These are phyloP conservation scores for Epinephelus malabaricus DNA, from an alignment of 2,797 vertebrate species.

Conservation along the genomic window DNA sequence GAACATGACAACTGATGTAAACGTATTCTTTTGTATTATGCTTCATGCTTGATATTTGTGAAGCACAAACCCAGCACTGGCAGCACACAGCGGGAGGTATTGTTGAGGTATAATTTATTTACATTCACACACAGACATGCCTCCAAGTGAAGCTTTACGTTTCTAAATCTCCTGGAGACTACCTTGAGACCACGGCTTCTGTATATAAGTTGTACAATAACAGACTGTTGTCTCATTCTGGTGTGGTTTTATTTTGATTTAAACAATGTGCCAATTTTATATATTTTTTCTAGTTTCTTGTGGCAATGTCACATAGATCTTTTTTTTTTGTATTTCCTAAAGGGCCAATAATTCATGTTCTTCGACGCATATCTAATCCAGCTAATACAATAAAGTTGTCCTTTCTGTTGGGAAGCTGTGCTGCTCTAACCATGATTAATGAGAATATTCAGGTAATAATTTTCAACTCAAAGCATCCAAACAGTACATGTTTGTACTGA, in stretches of 20 bases:
- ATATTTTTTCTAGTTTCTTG: conserved; percentile 65
- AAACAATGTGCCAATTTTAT: conserved; percentile 73
- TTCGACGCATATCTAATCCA: conserved; percentile 46
- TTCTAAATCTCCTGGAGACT: conserved; percentile 34
- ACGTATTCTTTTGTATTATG: conserved; percentile 30
- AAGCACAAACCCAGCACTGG: conserved; percentile 67
- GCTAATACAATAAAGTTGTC: conserved; percentile 46
- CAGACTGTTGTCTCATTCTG: conserved; percentile 65
- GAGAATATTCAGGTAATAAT: conserved; percentile 60
- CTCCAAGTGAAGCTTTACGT: conserved; percentile 61
- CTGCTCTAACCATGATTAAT: conserved; percentile 61
- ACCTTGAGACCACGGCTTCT: conserved; percentile 60
- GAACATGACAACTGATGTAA: conserved; percentile 33
- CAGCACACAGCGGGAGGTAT: conserved; percentile 34
- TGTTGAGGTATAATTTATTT: conserved; percentile 54
- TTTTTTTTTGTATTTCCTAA: conserved; percentile 57
- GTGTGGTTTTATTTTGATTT: conserved; percentile 52
- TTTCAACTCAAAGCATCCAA: conserved; percentile 39
- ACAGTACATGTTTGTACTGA: conserved; percentile 36
- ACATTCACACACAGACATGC: conserved; percentile 41
- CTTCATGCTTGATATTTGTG: conserved; percentile 49
- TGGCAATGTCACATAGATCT: conserved; percentile 53
- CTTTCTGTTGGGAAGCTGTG: conserved; percentile 52
- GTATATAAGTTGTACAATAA: conserved; percentile 83
- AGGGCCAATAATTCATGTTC: conserved; percentile 50